Base-by-base conservation (phyloP, 2,113 vertebrate species). In the Aspidoscelis tigris region DNA sequence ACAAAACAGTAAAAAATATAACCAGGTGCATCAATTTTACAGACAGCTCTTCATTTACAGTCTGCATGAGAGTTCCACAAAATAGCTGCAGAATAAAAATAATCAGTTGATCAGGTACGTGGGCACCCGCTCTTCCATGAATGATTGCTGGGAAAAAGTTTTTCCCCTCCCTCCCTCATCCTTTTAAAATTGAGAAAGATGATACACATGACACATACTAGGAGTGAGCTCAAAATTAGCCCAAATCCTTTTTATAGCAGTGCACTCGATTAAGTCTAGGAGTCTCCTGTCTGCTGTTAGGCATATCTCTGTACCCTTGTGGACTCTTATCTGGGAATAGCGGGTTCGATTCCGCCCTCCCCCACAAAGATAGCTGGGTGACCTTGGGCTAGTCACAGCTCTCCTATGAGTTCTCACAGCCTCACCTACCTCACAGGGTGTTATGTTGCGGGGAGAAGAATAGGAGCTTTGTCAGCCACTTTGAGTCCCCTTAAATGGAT, bases 221-320 rank as follows among this genome's bases (percentile, higher is more conserved):
- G 92, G 90, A 91, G 78, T 87, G 87, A 90, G 88, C 88, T 81
- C 71, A 85, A 87, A 90, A 90, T 83, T 82, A 90, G 39, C 47
- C 90, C 95, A 96, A 94, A 94, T 94, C 83, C 91, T 94, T 61
- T 94, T 93, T 91, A 91, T 86, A 95, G 90, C 50, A 92, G 85
- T 88, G 73, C 47, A 43, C 76, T 89, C 89, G 89, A 92, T 91
- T 88, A 92, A 89, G 83, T 93, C 93, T 88, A 80, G 88, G 79
- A 72, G 43, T 87, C 90, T 87, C 90, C 12, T 86, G 89, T 81
- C 82, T 94, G 87, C 78, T 89, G 66, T 55, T 83, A 78, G 90
- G 72, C 78, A 89, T 33, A 33, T 33, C 33, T 33, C 33, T 33
- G 33, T 33, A 33, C 33, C 33, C 33, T 33, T 33, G 33, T 33